Conservation (phyloP, 1,140 invertebrate genomes). For the Anoplolepis gracilipes region DNA sequence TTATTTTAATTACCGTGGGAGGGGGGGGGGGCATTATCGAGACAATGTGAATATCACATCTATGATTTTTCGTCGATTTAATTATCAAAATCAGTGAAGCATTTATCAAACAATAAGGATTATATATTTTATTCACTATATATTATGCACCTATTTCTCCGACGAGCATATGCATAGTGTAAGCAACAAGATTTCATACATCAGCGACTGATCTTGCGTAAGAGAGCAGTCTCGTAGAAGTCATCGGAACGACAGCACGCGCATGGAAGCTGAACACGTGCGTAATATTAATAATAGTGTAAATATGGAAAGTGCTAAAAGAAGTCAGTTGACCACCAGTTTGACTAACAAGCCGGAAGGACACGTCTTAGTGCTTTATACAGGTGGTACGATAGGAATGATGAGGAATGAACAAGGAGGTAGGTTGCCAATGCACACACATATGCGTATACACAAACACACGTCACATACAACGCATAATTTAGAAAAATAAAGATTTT, state of each 20-base stretch:
- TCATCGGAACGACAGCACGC: not conserved
- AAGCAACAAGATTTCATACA: not conserved
- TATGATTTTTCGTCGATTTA: not conserved
- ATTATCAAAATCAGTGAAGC: not conserved
- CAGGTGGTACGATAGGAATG: conserved; percentile 97
- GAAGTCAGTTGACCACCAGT: not conserved
- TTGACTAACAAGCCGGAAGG: conserved; percentile 70
- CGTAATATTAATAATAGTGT: not conserved
- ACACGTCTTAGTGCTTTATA: conserved; percentile 92
- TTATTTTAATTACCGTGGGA: not conserved
- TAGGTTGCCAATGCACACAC: conserved; percentile 77
- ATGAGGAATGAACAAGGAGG: conserved; percentile 90
- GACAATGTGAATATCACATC: not conserved
- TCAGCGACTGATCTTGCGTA: conserved; percentile 1
- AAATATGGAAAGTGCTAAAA: not conserved
- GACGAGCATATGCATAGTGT: not conserved
- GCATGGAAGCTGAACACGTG: not conserved
- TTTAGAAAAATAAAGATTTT: conserved; percentile 22
- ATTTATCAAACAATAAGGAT: not conserved
- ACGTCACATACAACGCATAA: conserved; percentile 12
- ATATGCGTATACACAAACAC: too few relatives aligned
- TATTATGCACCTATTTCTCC: not conserved
- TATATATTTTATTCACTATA: not conserved
- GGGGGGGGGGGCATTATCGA: too few relatives aligned
- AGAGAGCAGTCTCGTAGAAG: conserved; percentile 15